Conservation (phyloP, 2,113 vertebrate species). For the Pteruthius melanotis region DNA sequence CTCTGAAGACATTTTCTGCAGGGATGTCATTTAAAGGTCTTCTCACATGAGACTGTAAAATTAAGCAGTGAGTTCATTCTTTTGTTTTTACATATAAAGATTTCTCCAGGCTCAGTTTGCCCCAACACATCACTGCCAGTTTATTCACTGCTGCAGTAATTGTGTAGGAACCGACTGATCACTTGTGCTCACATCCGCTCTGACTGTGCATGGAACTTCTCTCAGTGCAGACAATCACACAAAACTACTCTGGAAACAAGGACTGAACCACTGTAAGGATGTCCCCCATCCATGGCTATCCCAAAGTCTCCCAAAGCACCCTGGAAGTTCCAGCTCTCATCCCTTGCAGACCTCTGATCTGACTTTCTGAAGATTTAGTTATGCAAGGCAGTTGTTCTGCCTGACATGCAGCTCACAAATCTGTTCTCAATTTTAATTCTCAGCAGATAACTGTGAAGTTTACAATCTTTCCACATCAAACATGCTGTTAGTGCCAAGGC, state of each 20-base stretch:
- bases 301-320: neutral
- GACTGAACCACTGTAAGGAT: neutral
- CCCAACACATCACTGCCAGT: neutral
- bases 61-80: neutral
- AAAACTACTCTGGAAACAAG: neutral
- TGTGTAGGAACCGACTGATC: neutral
- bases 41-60: neutral
- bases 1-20: neutral
- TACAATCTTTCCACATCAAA: conserved; percentile 34
- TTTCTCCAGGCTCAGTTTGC: neutral
- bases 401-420: neutral
- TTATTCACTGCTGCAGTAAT: neutral
- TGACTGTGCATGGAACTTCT: neutral
- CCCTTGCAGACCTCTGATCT: neutral
- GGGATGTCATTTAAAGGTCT: neutral
- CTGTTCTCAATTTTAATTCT: conserved; percentile 23
- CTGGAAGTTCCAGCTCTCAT: neutral
- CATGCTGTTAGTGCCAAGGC: neutral
- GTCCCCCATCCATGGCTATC: neutral
- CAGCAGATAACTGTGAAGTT: conserved; percentile 13
- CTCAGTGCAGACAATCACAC: neutral
- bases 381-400: neutral
- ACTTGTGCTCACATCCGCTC: neutral
- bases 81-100: neutral
- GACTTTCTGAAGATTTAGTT: neutral